Percentiles rank a stretch among this genome's conserved stretches.
phyloP scores from a whole-genome alignment of 2,113 vertebrate species.

The Clarias gariepinus region DNA sequence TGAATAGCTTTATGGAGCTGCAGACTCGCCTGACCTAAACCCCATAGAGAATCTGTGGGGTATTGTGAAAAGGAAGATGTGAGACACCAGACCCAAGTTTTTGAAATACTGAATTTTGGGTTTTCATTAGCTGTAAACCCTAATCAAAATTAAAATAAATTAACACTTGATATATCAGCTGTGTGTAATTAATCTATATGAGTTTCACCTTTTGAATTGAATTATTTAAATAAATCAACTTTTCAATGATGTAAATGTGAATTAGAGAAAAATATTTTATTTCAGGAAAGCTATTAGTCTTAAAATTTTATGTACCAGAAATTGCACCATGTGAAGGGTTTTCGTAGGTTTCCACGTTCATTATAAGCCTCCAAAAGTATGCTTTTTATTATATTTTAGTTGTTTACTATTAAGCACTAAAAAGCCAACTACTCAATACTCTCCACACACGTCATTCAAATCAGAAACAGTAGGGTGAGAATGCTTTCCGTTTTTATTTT shows the following conservation, averaged over 20 bases:
- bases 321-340: not conserved
- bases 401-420: not conserved
- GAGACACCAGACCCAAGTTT: no score
- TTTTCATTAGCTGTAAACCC: no score
- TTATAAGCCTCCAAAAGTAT: not conserved
- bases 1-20: no score
- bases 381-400: not conserved
- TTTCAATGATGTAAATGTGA: not conserved
- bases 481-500: not conserved
- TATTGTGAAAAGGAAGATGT: no score
- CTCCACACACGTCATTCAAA: not conserved
- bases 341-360: not conserved
- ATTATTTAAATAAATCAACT: no score
- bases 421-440: not conserved
- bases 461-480: not conserved
- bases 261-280: not conserved
- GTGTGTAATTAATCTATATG: not conserved
- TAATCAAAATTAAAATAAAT: no score
- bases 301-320: not conserved
- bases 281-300: not conserved
- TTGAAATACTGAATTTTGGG: no score
- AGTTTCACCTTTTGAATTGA: not conserved
- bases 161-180: not conserved
- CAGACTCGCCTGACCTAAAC: no score
- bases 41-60: no score